Evolutionary conservation across 37 sponge, comb jelly and placozoan genomes (phyloP).

Genomic region (Agelas oroides): DNA sequence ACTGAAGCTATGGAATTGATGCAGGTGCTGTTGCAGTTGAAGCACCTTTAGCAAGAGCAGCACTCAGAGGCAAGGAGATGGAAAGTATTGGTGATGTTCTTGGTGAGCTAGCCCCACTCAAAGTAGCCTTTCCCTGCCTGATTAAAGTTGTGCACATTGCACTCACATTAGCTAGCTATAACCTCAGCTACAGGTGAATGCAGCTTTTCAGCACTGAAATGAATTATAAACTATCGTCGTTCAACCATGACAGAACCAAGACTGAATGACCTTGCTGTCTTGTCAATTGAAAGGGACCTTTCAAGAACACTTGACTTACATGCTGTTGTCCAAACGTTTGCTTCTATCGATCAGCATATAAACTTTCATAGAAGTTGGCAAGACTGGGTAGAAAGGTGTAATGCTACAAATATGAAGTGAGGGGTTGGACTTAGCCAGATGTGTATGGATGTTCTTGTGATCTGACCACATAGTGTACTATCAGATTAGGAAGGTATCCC

Average conservation of each 20-base stretch:
- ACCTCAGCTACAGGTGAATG: constrained; percentile 6
- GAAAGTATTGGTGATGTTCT: too few relatives aligned
- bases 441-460: too few relatives aligned
- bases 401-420: too few relatives aligned
- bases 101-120: neutral
- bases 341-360: neutral
- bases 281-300: constrained; percentile 40
- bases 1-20: constrained; percentile 18
- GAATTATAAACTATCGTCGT: constrained; percentile 19
- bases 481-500: too few relatives aligned
- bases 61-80: neutral
- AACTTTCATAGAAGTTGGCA: too few relatives aligned
- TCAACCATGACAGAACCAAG: constrained; percentile 51
- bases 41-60: neutral
- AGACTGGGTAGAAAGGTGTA: too few relatives aligned
- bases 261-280: constrained; percentile 42
- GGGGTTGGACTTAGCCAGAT: too few relatives aligned
- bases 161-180: constrained; percentile 13
- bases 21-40: too few relatives aligned
- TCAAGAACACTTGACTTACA: neutral
- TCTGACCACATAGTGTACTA: too few relatives aligned
- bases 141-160: constrained; percentile 3
- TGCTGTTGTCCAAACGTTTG: neutral
- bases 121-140: constrained; percentile 14
- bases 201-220: too few relatives aligned